phyloP scores from a whole-genome alignment of 1,140 invertebrate species.

The Drosophila rufa region DNA sequence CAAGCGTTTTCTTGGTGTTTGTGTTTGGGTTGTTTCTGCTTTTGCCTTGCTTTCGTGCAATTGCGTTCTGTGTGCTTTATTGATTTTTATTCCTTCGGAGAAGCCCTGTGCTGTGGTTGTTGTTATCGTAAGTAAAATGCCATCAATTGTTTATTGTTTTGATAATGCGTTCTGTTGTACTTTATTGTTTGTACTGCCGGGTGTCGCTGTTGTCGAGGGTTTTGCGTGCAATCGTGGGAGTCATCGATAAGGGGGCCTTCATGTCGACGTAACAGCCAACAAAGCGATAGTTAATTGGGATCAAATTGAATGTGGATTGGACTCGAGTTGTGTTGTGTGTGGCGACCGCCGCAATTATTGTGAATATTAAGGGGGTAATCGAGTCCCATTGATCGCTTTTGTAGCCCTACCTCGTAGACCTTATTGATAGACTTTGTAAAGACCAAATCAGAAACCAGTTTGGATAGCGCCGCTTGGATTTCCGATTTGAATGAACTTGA shows the following conservation, averaged over 20 bases:
- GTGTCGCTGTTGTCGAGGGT: slow-evolving; percentile 17
- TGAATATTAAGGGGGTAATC: slow-evolving; percentile 1
- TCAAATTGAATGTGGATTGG: slow-evolving; percentile 28
- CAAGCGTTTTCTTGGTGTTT: slow-evolving; percentile 54
- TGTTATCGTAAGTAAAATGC: slow-evolving; percentile 66
- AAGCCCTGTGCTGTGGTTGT: slow-evolving; percentile 29
- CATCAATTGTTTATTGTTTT: slow-evolving; percentile 83
- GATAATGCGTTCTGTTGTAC: slow-evolving; percentile 60
- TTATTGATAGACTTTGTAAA: not conserved
- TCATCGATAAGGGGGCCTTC: slow-evolving; percentile 26
- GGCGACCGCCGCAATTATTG: slow-evolving; percentile 1
- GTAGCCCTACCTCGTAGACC: not conserved
- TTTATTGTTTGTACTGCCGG: slow-evolving; percentile 50
- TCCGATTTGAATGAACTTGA: slow-evolving; percentile 22
- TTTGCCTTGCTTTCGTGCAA: slow-evolving; percentile 30
- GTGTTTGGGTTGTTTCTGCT: slow-evolving; percentile 26
- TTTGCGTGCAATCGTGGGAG: slow-evolving; percentile 30
- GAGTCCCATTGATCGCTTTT: slow-evolving; percentile 1
- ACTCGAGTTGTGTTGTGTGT: slow-evolving; percentile 6
- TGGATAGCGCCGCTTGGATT: not conserved
- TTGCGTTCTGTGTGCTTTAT: slow-evolving; percentile 49
- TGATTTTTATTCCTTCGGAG: slow-evolving; percentile 46
- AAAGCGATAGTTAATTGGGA: slow-evolving; percentile 47
- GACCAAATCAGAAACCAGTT: slow-evolving; percentile 10
- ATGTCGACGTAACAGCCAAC: slow-evolving; percentile 27